Conservation (phyloP, 2,888 invertebrate genomes). For the Linyphia triangularis region DNA sequence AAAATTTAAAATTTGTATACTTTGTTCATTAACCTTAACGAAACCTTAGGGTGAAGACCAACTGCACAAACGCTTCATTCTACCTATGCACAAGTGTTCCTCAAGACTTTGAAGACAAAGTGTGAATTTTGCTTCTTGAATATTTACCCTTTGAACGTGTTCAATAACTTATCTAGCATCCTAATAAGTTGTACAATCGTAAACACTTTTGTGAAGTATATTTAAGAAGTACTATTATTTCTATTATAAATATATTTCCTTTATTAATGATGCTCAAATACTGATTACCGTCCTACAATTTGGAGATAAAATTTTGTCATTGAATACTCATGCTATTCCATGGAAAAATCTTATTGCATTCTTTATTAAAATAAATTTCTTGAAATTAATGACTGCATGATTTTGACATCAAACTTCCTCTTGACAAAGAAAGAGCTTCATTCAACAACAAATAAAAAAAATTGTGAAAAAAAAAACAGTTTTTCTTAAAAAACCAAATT, state of each 20-base stretch:
- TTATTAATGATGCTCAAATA: background rate
- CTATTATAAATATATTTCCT: background rate
- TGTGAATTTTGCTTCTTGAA: too few species aligned
- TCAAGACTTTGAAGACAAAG: background rate
- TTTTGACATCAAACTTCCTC: too few species aligned
- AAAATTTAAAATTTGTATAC: background rate
- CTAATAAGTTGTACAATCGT: background rate
- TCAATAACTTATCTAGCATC: background rate
- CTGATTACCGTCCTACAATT: background rate
- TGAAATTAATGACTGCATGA: too few species aligned
- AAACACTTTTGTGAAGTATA: background rate
- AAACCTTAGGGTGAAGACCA: background rate
- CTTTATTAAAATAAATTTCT: too few species aligned
- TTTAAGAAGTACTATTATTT: background rate
- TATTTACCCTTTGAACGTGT: background rate
- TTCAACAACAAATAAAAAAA: too few species aligned
- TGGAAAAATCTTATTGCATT: background rate
- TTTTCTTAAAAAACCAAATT: too few species aligned
- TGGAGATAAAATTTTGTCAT: too few species aligned
- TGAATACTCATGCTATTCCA: too few species aligned
- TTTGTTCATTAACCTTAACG: background rate
- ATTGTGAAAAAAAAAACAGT: too few species aligned
- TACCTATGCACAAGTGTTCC: background rate
- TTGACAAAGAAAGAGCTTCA: too few species aligned
- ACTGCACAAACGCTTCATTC: background rate